Conservation (phyloP, 2,888 invertebrate species). For the Megaustenia siamemsis region DNA sequence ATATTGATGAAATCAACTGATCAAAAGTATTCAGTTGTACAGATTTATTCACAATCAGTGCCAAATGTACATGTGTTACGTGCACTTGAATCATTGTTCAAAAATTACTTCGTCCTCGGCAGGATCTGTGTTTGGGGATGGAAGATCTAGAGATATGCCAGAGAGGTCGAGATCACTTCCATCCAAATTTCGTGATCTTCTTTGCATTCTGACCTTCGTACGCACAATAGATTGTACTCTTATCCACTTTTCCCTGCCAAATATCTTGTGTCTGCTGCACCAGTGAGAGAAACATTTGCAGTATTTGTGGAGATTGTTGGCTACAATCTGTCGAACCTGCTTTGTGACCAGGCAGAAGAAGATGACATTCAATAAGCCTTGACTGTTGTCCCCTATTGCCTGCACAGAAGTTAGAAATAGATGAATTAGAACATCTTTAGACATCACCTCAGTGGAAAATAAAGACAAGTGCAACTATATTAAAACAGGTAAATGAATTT, state of each 20-base stretch:
- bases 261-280: constrained; percentile 36
- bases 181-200: constrained; percentile 44
- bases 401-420: constrained; percentile 44
- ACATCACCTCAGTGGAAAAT: too few relatives aligned
- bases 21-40: neutral
- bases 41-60: neutral
- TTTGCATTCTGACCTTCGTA: neutral
- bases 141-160: constrained; percentile 58
- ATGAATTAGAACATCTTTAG: too few relatives aligned
- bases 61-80: neutral
- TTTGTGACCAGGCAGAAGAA: constrained; percentile 61
- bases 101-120: constrained; percentile 57
- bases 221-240: constrained; percentile 50
- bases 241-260: constrained; percentile 37
- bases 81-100: constrained; percentile 37
- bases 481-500: too few relatives aligned
- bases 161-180: constrained; percentile 58
- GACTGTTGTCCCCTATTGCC: constrained; percentile 64
- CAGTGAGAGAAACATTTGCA: constrained; percentile 48
- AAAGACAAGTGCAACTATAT: too few relatives aligned
- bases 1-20: too few relatives aligned
- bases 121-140: constrained; percentile 29
- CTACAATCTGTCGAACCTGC: constrained; percentile 57
- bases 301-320: constrained; percentile 25
- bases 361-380: constrained; percentile 62